Base-by-base conservation (phyloP, 2,113 vertebrate species). In the Lucifuga dentata region DNA sequence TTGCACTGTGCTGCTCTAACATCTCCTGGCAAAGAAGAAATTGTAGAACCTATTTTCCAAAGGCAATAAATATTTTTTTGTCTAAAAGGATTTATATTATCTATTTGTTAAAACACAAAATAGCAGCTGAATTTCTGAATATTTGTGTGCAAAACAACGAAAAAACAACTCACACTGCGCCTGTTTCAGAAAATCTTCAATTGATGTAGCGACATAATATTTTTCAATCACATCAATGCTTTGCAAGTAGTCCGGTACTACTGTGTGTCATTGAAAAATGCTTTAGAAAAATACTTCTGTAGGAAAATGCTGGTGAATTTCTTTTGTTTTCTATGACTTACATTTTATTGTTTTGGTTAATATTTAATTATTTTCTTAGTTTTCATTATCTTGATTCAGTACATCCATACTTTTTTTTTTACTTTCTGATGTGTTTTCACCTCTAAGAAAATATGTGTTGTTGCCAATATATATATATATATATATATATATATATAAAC, bases 51-150 rank as follows among this genome's bases (percentile, higher is more conserved):
- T 61, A 11, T 19, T 63, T 48, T 73, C 29, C 35, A 69, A 56
- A 43, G 49, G 33, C 7, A 12, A 24, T 57, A n/a, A n/a, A 8
- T 35, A 11, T 39, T 39, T 36, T 23, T 38, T 36, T n/a, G 23
- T 43, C 64, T 60, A 46, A 57, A 39, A 73, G 29, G 52, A 48
- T 61, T 36, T 60, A 35, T 16, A 76, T 33, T 61, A 52, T 48
- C 24, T 51, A 73, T 66, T 38, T 32, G 24, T n/a, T 24, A 51
- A 36, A 49, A 51, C 32, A 57, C 60, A 38, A 63, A 38, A 75
- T 32, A 58, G 51, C 41, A 35, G 17, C 35, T 13, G 33, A 17
- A 8, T 48, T 56, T 11, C 26, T 38, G 57, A 60, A 44, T 26
- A 36, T 36, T 24, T 5, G 19, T 17, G 9, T 57, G 32, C 51